phyloP scores from a whole-genome alignment of 2,113 vertebrate species.

The Microtus montanus region DNA sequence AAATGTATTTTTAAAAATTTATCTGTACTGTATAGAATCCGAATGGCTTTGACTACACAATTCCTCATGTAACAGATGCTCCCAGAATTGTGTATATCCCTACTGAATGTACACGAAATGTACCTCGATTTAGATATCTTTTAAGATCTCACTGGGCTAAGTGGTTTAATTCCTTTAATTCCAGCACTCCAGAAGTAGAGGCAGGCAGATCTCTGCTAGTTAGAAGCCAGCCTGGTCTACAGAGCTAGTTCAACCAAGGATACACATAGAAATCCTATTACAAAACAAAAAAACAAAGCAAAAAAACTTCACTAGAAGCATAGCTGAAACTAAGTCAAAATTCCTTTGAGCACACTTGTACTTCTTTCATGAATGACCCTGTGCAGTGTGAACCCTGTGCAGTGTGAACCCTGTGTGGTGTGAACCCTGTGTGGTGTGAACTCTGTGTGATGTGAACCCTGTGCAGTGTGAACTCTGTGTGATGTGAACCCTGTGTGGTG shows the following conservation, averaged over 20 bases:
- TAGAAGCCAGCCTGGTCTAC: background rate
- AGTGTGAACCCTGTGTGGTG: background rate
- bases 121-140: slow-evolving; percentile 39
- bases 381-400: background rate
- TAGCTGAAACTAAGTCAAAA: slow-evolving; percentile 41
- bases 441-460: too few species aligned
- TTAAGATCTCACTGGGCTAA: background rate
- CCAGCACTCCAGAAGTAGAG: background rate
- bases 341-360: slow-evolving; percentile 15
- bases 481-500: background rate
- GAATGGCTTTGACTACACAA: slow-evolving; percentile 3
- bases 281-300: too few species aligned
- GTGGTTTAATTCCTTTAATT: background rate
- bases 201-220: background rate
- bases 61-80: background rate
- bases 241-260: background rate
- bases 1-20: background rate
- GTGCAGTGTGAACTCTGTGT: background rate
- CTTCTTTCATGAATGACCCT: background rate
- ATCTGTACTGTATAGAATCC: background rate
- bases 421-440: background rate
- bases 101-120: background rate
- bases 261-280: background rate
- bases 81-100: background rate
- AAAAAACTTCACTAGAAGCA: background rate